Base-by-base conservation (phyloP, 2,888 invertebrate genomes). In the Glaucopsyche alexis region DNA sequence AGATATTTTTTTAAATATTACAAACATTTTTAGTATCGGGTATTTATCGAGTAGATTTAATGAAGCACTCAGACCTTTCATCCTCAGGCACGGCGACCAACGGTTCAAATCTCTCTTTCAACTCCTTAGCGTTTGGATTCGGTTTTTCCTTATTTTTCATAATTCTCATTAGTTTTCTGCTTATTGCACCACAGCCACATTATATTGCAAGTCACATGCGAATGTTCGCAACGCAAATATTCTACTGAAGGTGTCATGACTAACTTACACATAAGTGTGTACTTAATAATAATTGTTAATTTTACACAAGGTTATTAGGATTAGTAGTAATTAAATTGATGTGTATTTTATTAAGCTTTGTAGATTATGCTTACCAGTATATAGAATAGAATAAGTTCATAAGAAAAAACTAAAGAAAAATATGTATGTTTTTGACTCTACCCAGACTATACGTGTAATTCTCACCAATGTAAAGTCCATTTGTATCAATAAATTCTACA, bases 41-140 rank as follows among this genome's bases (percentile, higher is more conserved):
- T 87, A 87, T 86, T 60, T 60, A 60, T 60, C 29, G 87, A 88
- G 87, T 88, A 83, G 79, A 80, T 84, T 87, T 91, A 92, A 91
- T 89, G 90, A 92, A 89, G 83, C 87, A 80, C 81, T 78, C 81
- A 71, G 81, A 92, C 93, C 92, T 90, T 90, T 92, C 91, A 91
- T 90, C 89, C 80, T 92, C 93, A 89, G 91, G 90, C 83, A 91
- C 91, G 29, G 88, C 83, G 71, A 91, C 83, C 76, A 91, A 85
- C 79, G 89, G 88, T 78, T 91, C 92, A 60, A 87, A 84, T 79
- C 87, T 85, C 81, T 89, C 88, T 78, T 88, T 85, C 85, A 87
- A 82, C 79, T 89, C 89, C 80, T 84, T 88, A 75, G 74, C 72
- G 81, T 83, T 88, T 80, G 86, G 87, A 87, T 86, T 89, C 79